Evolutionary conservation across 2,797 vertebrate species (phyloP).

Genomic region (Myotis daubentonii): DNA sequence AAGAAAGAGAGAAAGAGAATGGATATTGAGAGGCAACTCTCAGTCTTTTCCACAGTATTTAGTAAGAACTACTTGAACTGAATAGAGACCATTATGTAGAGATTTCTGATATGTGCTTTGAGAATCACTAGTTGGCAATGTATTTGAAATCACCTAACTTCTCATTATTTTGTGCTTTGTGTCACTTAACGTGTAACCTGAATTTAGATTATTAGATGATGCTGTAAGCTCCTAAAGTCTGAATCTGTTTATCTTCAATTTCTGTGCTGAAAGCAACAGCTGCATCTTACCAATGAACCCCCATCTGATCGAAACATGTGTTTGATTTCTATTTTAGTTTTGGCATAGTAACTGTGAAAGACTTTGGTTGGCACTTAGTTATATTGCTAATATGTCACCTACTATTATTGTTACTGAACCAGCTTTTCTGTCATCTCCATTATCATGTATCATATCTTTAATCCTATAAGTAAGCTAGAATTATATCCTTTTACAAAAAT

Average conservation of each 20-base stretch:
- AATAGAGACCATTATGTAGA: neutral
- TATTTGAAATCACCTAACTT: slow-evolving; percentile 39
- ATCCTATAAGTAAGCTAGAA: slow-evolving; percentile 57
- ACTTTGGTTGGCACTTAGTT: slow-evolving; percentile 74
- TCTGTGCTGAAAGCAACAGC: slow-evolving; percentile 76
- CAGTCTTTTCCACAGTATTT: neutral
- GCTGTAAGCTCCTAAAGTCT: slow-evolving; percentile 52
- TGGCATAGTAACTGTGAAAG: slow-evolving; percentile 80
- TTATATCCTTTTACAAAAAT: slow-evolving; percentile 72
- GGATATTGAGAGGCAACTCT: neutral
- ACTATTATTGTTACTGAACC: slow-evolving; percentile 67
- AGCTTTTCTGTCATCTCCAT: slow-evolving; percentile 69
- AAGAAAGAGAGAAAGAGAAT: neutral
- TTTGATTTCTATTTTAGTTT: slow-evolving; percentile 78
- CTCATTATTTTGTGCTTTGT: slow-evolving; percentile 5
- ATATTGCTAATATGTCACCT: slow-evolving; percentile 73
- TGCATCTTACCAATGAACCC: slow-evolving; percentile 77
- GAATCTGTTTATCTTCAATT: slow-evolving; percentile 71
- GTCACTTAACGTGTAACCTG: slow-evolving; percentile 38
- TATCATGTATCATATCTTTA: slow-evolving; percentile 53
- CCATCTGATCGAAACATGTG: slow-evolving; percentile 79
- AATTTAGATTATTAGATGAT: slow-evolving; percentile 63
- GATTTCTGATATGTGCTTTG: slow-evolving; percentile 36
- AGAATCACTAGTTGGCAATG: slow-evolving; percentile 14
- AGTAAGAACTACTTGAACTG: neutral